Evolutionary conservation across 2,888 invertebrate genomes (phyloP).

Genomic region (Pollenia labialis): DNA sequence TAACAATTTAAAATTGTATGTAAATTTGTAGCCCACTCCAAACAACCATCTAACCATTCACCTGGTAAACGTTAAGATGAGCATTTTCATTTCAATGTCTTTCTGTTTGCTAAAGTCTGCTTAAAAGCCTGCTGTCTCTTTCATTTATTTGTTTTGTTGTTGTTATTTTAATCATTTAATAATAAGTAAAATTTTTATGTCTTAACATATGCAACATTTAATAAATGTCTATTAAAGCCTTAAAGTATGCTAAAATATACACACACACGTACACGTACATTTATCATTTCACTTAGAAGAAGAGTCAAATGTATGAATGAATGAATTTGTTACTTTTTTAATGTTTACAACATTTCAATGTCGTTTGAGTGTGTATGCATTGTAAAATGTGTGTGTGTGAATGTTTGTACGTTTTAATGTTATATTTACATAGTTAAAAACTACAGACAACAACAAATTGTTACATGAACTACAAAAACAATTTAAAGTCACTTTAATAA

Average conservation of each 20-base stretch:
- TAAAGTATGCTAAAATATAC: slow-evolving; percentile 60
- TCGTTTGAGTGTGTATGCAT: slow-evolving; percentile 42
- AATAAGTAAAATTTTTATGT: slow-evolving; percentile 46
- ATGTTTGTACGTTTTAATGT: slow-evolving; percentile 11
- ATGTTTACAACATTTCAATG: slow-evolving; percentile 69
- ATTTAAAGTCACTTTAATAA: slow-evolving; percentile 61
- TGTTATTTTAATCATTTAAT: slow-evolving; percentile 59
- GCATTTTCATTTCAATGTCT: slow-evolving; percentile 40
- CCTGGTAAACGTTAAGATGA: neutral
- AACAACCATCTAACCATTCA: neutral
- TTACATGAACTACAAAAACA: slow-evolving; percentile 39
- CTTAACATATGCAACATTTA: slow-evolving; percentile 70
- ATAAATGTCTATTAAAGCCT: slow-evolving; percentile 64
- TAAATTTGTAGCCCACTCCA: slow-evolving; percentile 2
- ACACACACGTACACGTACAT: neutral
- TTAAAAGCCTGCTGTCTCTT: slow-evolving; percentile 49
- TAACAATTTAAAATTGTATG: slow-evolving; percentile 26
- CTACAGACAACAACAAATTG: slow-evolving; percentile 13
- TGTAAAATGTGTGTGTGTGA: neutral
- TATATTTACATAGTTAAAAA: slow-evolving; percentile 56
- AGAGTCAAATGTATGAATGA: slow-evolving; percentile 41
- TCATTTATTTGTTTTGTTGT: neutral
- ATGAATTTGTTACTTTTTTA: slow-evolving; percentile 46
- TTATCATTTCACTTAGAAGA: slow-evolving; percentile 11
- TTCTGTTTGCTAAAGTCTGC: slow-evolving; percentile 38